phyloP scores from a whole-genome alignment of 1,140 invertebrate species.

The Ooceraea biroi region DNA sequence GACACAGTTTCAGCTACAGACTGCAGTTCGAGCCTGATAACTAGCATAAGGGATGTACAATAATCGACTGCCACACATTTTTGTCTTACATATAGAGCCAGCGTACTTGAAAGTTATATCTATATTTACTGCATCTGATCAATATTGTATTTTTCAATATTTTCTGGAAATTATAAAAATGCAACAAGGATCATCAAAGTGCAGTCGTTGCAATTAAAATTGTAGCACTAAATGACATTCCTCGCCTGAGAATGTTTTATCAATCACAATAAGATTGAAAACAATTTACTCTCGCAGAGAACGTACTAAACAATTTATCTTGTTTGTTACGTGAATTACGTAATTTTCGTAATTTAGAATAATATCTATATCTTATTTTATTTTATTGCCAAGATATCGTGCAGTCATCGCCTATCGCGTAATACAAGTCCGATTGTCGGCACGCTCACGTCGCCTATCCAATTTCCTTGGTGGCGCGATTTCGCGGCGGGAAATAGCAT shows the following conservation, averaged over 20 bases:
- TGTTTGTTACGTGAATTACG: too few relatives aligned
- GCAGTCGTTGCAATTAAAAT: neutral
- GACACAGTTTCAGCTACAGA: neutral
- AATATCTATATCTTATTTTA: too few relatives aligned
- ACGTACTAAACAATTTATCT: neutral
- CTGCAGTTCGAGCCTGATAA: constrained; percentile 13
- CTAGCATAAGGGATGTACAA: constrained; percentile 2
- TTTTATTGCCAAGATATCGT: too few relatives aligned
- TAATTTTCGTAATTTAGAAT: too few relatives aligned
- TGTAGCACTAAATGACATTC: neutral
- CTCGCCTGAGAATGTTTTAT: neutral
- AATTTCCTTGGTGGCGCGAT: constrained; percentile 49
- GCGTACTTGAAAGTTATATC: neutral
- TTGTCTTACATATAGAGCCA: neutral
- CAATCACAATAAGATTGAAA: neutral
- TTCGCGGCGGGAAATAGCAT: constrained; percentile 38
- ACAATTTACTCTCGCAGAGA: neutral
- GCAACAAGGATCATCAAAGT: neutral
- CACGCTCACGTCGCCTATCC: constrained; percentile 31
- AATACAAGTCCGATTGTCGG: constrained; percentile 26
- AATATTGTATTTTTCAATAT: neutral
- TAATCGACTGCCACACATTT: constrained; percentile 11
- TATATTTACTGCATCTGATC: neutral
- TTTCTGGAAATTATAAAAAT: neutral
- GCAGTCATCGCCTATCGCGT: constrained; percentile 6